These are phyloP conservation scores for Paratilapia polleni DNA, from an alignment of 2,113 vertebrate genomes.

Conservation along the genomic window DNA sequence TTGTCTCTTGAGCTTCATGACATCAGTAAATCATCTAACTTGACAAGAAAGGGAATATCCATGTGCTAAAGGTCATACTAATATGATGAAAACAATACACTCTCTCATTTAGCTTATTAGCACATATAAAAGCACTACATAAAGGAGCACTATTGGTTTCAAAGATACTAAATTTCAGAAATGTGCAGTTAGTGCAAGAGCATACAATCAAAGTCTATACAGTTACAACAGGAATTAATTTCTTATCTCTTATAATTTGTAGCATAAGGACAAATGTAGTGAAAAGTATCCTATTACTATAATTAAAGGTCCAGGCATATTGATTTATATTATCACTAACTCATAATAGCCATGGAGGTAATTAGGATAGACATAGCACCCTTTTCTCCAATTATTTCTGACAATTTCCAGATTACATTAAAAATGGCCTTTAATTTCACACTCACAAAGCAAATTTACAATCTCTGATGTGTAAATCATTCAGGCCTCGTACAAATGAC, in stretches of 20 bases:
- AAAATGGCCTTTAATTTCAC: conserved; percentile 40
- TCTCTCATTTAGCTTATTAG: background rate
- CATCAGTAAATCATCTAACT: background rate
- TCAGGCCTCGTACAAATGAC: background rate
- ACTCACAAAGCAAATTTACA: conserved; percentile 13
- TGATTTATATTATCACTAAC: conserved; percentile 27
- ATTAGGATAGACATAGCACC: conserved; percentile 2
- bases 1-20: background rate
- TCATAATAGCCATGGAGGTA: background rate
- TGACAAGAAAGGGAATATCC: background rate
- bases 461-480: background rate
- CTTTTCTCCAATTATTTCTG: conserved; percentile 31
- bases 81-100: background rate
- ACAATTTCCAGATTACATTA: conserved; percentile 36
- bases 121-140: background rate
- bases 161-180: conserved; percentile 9
- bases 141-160: background rate
- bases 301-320: conserved; percentile 25
- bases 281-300: conserved; percentile 14
- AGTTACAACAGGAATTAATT: background rate
- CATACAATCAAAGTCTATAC: background rate
- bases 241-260: background rate
- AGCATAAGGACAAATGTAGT: background rate
- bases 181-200: conserved; percentile 4
- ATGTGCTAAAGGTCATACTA: background rate